Evolutionary conservation across 2,888 invertebrate genomes (phyloP).

Genomic region (Heliconius aoede): DNA sequence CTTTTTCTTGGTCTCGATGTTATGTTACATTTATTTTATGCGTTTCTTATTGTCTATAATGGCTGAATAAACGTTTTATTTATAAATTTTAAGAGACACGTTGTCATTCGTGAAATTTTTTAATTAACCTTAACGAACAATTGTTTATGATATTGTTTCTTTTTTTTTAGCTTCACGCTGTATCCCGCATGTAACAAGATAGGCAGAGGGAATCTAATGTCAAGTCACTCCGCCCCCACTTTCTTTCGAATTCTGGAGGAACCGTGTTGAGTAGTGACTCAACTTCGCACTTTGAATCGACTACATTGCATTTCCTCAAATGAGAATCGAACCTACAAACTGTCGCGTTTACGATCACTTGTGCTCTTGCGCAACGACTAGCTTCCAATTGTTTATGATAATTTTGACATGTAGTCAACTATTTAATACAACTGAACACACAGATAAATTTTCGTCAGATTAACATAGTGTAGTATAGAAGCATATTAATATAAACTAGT

Average conservation of each 20-base stretch:
- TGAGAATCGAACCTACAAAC: no score
- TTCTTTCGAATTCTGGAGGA: no score
- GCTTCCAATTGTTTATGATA: background rate
- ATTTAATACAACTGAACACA: background rate
- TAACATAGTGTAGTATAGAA: background rate
- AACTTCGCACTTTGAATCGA: no score
- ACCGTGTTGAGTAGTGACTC: no score
- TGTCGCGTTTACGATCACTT: no score
- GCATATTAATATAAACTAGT: background rate
- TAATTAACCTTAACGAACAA: background rate
- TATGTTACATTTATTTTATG: constrained; percentile 22
- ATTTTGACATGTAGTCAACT: background rate
- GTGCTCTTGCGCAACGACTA: no score
- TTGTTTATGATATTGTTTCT: background rate
- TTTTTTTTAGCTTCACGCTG: no score
- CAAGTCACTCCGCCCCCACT: no score
- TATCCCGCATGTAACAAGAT: no score
- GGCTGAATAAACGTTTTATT: background rate
- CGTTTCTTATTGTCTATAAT: background rate
- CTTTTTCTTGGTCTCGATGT: constrained; percentile 12
- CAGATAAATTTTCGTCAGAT: no score
- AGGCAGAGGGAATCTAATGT: no score
- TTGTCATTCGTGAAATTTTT: background rate
- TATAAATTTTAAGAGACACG: background rate
- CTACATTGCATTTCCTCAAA: no score